Evolutionary conservation across 2,888 invertebrate species (phyloP), one percentile per base, ranked within the genome.

Genomic region (Dione vanillae): DNA sequence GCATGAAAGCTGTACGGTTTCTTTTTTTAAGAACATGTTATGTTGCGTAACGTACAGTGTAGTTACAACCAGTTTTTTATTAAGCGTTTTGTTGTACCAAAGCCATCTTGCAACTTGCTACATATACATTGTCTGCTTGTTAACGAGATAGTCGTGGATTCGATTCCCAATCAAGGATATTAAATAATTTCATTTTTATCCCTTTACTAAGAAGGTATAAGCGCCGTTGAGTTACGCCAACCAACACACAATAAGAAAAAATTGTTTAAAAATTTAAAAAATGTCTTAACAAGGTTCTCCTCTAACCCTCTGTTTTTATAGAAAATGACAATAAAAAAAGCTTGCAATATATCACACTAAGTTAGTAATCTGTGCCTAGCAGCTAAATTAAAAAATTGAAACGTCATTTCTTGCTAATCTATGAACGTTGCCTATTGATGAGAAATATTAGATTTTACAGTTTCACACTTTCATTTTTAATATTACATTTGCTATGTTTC

Each of bases 1-100:
- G 80, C 81, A 79, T 82, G 82, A 86, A 87, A 85, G 81, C 80
- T 78, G 70, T 85, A 86, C 83, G 86, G 87, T 88, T 88, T 85
- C 84, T 83, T 85, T 86, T n/a, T 82, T 84, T 81, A 82, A 80
- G 79, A 76, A 78, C 79, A 77, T 76, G 80, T 80, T 80, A 68
- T 70, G 77, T 88, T 88, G 84, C 85, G 86, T 85, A 87, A 87
- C 82, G 73, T 75, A 77, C 79, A 75, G 77, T 78, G 77, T 81
- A 76, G 76, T 79, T 75, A 79, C 72, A 76, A 79, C 81, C 79
- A 77, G 79, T 80, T 80, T 69, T 69, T 69, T 80, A 78, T 79
- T 81, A 74, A 75, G 75, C 75, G 74, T 80, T 75, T 78, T 72
- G 78, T 80, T 73, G 70, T 77, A 79, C 74, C 76, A 79, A 76